Conservation (phyloP, 2,797 vertebrate genomes). For the Enteromius trimaculatus region DNA sequence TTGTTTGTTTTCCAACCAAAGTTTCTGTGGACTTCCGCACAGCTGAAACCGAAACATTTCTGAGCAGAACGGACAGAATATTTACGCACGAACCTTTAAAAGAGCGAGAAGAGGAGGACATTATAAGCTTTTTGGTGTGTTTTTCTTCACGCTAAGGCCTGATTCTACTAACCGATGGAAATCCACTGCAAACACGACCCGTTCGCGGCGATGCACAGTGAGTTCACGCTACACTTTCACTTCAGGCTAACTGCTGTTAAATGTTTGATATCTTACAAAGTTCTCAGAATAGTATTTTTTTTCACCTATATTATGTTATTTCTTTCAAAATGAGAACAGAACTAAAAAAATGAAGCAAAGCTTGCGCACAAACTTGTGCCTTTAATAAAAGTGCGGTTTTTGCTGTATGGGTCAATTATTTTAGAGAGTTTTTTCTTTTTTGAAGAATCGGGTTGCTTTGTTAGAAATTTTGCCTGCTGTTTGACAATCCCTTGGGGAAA, state of each 20-base stretch:
- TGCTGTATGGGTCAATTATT: not conserved
- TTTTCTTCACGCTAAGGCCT: conserved; percentile 29
- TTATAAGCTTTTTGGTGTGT: conserved; percentile 20
- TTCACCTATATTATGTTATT: not conserved
- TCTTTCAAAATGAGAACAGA: not conserved
- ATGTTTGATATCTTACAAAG: not conserved
- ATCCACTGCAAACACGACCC: conserved; percentile 99
- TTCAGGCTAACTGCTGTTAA: conserved; percentile 18
- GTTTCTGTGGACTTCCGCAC: conserved; percentile 22
- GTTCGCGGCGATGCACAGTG: conserved; percentile 99
- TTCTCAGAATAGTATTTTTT: not conserved
- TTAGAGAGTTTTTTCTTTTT: not conserved
- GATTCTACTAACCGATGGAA: conserved; percentile 85
- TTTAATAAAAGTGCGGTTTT: not conserved
- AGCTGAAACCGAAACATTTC: conserved; percentile 2
- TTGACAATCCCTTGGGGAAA: conserved; percentile 50
- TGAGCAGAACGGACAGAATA: conserved; percentile 5
- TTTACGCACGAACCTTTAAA: conserved; percentile 18
- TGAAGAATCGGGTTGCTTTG: conserved; percentile 21
- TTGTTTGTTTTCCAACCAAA: conserved; percentile 21
- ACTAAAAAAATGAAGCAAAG: not conserved
- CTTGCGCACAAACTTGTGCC: not conserved
- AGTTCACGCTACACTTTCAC: conserved; percentile 79
- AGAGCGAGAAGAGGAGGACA: not conserved
- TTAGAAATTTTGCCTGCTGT: conserved; percentile 34